Base-by-base conservation (phyloP, 1,140 invertebrate species). In the Nephotettix cincticeps region DNA sequence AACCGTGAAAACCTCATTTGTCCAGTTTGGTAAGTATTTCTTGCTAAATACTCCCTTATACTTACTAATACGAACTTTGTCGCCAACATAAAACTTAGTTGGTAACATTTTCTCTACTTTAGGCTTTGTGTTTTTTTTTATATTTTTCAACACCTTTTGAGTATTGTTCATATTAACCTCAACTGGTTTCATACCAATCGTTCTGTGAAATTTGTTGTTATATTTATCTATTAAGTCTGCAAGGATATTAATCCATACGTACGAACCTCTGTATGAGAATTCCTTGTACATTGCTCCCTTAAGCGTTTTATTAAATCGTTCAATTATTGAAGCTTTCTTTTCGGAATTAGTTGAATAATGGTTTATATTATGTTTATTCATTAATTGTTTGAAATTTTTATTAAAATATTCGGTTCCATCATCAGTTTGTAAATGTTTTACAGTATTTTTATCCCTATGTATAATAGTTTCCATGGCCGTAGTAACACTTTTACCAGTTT, bases 271-370 rank as follows among this genome's bases (percentile, higher is more conserved):
- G 69, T 65, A 56, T 27, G 75, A 76, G 69, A 81, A 79, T 75
- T 77, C 69, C 74, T 78, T 79, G 72, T 75, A 85, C 73, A 84
- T 78, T 74, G 77, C 80, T 23, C 67, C 72, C 78, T 83, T 84
- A 54, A 85, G 69, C 23, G 80, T 84, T 73, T 80, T 73, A 75
- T 83, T 82, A 67, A 83, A 81, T 69, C 83, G 65, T 77, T 84
- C 83, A 36, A 80, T 78, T 66, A 84, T 77, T n/a, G 78, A 76
- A 17, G 81, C 81, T 78, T 85, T 86, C 40, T 78, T 77, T 45
- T 74, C 74, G 66, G 74, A 79, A 76, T 77, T 81, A 21, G 81
- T 82, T 11, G 77, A 80, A 74, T 82, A 84, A 70, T 82, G 75
- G 72, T 83, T 79, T 36, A 84, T 80, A 13, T 75, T 72, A 72